Evolutionary conservation across 2,888 invertebrate species (phyloP).

Genomic region (Lithophane leautieri): DNA sequence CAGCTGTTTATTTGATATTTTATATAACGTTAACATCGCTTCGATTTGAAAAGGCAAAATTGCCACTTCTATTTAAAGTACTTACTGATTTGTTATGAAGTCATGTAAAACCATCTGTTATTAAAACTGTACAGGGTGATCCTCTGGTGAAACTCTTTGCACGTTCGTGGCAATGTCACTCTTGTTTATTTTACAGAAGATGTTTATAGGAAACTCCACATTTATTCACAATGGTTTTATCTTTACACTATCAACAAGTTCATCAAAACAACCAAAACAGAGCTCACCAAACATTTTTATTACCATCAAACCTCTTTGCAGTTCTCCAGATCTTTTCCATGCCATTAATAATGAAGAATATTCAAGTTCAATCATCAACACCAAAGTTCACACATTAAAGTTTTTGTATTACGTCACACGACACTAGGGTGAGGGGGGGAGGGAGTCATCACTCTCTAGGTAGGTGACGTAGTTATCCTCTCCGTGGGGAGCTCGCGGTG

Average conservation of each 20-base stretch:
- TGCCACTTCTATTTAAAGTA: neutral
- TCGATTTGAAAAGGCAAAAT: neutral
- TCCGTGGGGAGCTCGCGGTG: conserved; percentile 93
- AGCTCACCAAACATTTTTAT: neutral
- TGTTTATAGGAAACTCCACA: neutral
- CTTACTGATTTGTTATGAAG: neutral
- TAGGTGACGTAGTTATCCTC: conserved; percentile 97
- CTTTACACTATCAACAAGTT: conserved; percentile 24
- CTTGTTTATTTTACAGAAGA: neutral
- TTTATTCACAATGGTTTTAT: conserved; percentile 10
- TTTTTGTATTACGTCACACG: conserved; percentile 77
- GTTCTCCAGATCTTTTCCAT: neutral
- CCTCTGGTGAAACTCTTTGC: neutral
- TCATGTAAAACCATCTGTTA: neutral
- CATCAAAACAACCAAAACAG: conserved; percentile 8
- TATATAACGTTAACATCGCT: neutral
- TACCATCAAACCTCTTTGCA: neutral
- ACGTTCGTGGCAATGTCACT: conserved; percentile 10
- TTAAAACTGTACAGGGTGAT: neutral
- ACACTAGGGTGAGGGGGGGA: conserved; percentile 93
- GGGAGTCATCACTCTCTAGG: conserved; percentile 96
- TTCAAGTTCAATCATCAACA: conserved; percentile 4
- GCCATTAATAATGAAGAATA: neutral
- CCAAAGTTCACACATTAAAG: conserved; percentile 24
- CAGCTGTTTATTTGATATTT: neutral